A percentile compares a stretch with the other conserved stretches of the same genome.
Evolutionary conservation across 2,113 vertebrate species (phyloP).

Genomic region (Nyctibius bracteatus): DNA sequence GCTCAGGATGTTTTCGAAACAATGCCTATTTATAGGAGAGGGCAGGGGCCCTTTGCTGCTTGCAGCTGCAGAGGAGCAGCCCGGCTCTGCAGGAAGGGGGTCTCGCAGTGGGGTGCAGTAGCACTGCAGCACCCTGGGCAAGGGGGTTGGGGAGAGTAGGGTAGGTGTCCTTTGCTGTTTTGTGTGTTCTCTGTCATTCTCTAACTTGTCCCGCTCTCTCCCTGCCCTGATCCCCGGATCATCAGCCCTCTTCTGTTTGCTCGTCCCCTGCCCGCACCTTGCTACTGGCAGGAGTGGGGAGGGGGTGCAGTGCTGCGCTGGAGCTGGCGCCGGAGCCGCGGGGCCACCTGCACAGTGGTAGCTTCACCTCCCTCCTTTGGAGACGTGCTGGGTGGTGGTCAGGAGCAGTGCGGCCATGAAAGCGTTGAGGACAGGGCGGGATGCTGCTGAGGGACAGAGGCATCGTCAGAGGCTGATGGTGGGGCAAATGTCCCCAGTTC

Average conservation of each 20-base stretch:
- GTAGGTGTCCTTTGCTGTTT: not conserved
- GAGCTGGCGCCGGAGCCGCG: not conserved
- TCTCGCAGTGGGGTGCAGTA: not conserved
- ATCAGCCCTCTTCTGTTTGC: not conserved
- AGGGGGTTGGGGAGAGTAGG: not conserved
- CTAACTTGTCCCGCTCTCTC: not conserved
- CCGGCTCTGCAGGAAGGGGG: not conserved
- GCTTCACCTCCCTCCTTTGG: not conserved
- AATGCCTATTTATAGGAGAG: constrained; percentile 57
- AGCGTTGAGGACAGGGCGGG: not conserved
- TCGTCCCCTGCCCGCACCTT: not conserved
- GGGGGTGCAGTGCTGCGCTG: accelerated
- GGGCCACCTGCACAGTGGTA: not conserved
- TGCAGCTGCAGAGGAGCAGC: no score
- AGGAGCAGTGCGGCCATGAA: accelerated
- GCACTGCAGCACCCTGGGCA: not conserved
- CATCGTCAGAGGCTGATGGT: no score
- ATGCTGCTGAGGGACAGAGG: not conserved
- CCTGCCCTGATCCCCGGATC: not conserved
- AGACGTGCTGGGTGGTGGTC: not conserved
- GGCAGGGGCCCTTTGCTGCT: not conserved
- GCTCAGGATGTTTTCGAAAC: constrained; percentile 66
- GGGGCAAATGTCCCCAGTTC: not conserved
- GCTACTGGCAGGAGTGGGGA: not conserved
- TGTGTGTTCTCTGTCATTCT: not conserved